Base-by-base conservation (phyloP, 2,888 invertebrate species). In the Dorcus hopei region DNA sequence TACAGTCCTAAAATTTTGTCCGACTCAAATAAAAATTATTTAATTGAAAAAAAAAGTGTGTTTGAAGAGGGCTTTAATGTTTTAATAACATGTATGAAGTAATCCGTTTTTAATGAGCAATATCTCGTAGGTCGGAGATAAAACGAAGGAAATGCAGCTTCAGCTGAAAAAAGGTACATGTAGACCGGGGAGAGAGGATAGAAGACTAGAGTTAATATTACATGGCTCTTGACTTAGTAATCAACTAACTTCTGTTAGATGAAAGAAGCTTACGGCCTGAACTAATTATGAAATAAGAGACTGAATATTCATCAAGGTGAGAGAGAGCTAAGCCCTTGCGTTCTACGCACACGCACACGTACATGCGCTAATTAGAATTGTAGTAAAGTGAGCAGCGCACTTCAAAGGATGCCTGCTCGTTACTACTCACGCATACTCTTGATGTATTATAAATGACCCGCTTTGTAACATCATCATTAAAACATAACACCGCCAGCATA, bases 391-490 rank as follows among this genome's bases (percentile, higher is more conserved):
- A 70, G 68, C 70, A 68, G 61, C 65, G 63, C 62, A 68, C 69
- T 65, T 69, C 68, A 70, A 71, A 68, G 65, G 63, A 65, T 55
- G 53, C 63, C 23, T 19, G 45, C 14, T 9, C 23, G 45, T 16
- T 19, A 45, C 9, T 19, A 45, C 14, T 45, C 45, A 45, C 45
- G 64, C 64, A 61, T 67, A 64, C 64, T 61, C 61, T 57, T 64
- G 72, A 72, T 72, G 71, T 72, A 72, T 72, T 71, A 72, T 71
- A 70, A 70, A 72, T 72, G 71, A 69, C 67, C 66, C 64, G 69
- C 70, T 71, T 72, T 71, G 70, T 71, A 70, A 71, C 69, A 68
- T 68, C 68, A 69, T 71, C 71, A 71, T 72, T 71, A 72, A 69
- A 69, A 67, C 66, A 66, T 65, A 64, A 62, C 68, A 69, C 65